Base-by-base conservation (phyloP, 1,140 invertebrate genomes). In the Chymomyza costata region DNA sequence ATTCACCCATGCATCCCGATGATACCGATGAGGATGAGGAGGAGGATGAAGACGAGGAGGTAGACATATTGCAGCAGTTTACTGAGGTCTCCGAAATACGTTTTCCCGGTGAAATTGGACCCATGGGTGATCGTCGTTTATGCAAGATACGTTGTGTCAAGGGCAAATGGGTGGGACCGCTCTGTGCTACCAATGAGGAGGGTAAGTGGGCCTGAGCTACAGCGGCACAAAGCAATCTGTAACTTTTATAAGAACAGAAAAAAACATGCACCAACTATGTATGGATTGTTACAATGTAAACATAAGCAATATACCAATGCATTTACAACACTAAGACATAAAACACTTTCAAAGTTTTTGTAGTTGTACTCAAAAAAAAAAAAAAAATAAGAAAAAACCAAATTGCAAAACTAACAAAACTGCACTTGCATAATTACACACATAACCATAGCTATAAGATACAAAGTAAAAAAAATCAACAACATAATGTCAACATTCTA, bases 121-220 rank as follows among this genome's bases (percentile, higher is more conserved):
- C 91, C 13, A 76, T 91, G 51, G 89, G 90, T 50, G 90, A 92
- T 81, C 87, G 88, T 47, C 85, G 92, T 13, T 88, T 93, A 1
- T 94, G 93, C 84, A 94, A 94, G 83, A 92, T 94, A 44, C 93
- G 93, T 84, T 94, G 93, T 67, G 90, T 94, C 34, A 91, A 91
- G 65, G 92, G 92, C 32, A 90, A 92, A 68, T 94, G 93, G 93
- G 91, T 93, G 31, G 93, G 93, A 8, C 93, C 93, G 15, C 81
- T 92, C 13, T 92, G 91, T 70, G 88, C 88, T 43, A 86, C 83
- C 71, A 87, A 76, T 54, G 87, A 85, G 84, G 88, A 86, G 82
- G 84, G 84, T 85, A 85, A 84, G 82, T 84, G 74, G 81, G 46
- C 17, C 25, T n/a, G 25, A 28, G 25, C 25, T 28, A 6, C 5